Evolutionary conservation across 1,140 invertebrate species (phyloP).

Genomic region (Parasteatoda tepidariorum): DNA sequence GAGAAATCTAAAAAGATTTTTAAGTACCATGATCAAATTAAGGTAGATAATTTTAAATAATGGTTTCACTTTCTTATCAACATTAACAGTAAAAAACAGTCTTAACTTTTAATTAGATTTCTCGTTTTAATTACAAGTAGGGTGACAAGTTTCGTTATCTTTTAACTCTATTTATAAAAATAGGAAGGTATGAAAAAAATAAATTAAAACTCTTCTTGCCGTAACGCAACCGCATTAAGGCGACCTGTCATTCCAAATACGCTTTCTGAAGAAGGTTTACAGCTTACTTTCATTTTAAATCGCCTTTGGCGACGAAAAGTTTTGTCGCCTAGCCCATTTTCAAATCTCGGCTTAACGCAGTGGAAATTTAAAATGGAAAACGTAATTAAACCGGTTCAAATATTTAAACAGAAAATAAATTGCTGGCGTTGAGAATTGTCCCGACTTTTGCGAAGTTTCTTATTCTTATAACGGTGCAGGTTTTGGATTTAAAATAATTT

Average conservation of each 20-base stretch:
- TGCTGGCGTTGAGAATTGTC: neutral
- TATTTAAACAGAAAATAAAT: neutral
- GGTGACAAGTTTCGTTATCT: constrained; percentile 38
- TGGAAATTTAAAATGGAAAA: neutral
- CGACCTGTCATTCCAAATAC: neutral
- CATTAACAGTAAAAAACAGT: neutral
- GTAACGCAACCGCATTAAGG: neutral
- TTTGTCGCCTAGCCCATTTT: neutral
- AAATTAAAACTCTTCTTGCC: constrained; percentile 22
- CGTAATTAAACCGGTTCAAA: neutral
- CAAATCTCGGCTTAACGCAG: neutral
- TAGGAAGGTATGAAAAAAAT: neutral
- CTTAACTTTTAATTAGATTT: neutral
- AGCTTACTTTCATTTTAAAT: neutral
- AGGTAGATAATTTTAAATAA: neutral
- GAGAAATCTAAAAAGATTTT: neutral
- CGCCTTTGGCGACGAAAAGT: neutral
- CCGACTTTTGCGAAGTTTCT: no score
- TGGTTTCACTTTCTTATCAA: neutral
- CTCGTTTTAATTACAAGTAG: constrained; percentile 20
- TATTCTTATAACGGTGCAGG: no score
- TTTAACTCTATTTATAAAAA: neutral
- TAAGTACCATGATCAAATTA: neutral
- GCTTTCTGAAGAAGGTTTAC: neutral
- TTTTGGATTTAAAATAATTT: no score